Evolutionary conservation across 2,113 vertebrate genomes (phyloP).

Genomic region (Lepus europaeus): DNA sequence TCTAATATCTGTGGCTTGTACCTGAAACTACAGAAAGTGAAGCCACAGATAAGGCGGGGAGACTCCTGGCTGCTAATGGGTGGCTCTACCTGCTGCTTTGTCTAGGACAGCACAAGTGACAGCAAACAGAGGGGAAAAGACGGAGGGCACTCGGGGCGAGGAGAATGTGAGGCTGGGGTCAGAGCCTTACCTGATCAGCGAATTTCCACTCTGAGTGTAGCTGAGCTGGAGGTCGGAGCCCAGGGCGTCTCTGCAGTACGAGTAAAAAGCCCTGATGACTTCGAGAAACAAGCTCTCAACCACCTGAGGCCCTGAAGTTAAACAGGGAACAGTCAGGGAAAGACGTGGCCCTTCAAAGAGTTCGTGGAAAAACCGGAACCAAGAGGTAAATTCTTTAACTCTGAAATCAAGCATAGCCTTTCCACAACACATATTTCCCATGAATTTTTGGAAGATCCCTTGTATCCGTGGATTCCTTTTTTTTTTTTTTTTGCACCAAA

Average conservation of each 20-base stretch:
- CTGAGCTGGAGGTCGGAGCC: conserved; percentile 90
- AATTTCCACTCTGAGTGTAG: conserved; percentile 91
- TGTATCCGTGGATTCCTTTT: no score
- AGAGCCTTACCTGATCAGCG: conserved; percentile 89
- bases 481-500: no score
- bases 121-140: neutral
- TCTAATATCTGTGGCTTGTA: no score
- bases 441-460: no score
- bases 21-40: no score
- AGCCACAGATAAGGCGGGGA: no score
- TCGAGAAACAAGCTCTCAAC: conserved; percentile 94
- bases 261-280: conserved; percentile 95
- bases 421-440: no score
- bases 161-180: accelerated
- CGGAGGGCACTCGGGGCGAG: neutral
- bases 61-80: no score
- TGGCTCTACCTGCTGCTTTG: neutral
- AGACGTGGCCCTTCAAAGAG: neutral
- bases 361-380: no score
- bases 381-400: no score
- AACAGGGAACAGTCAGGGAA: conserved; percentile 50
- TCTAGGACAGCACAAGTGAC: neutral
- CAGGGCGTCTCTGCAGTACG: conserved; percentile 93
- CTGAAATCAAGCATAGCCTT: no score
- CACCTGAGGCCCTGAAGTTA: conserved; percentile 91